Base-by-base conservation (phyloP, 2,797 vertebrate genomes). In the Gephyroberyx darwinii region DNA sequence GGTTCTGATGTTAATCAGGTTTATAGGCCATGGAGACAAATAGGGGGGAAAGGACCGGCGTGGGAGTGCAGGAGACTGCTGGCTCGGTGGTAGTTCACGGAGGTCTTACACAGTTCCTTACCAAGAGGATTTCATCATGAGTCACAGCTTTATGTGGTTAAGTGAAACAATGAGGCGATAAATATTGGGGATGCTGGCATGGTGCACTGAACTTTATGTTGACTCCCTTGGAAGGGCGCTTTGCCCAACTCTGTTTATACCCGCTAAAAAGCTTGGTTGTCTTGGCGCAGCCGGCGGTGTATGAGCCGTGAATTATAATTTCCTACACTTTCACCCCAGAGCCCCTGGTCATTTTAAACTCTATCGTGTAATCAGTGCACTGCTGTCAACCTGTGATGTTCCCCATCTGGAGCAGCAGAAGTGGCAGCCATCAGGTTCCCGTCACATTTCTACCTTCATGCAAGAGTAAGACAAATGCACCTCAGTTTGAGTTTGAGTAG, bases 1-100 rank as follows among this genome's bases (percentile, higher is more conserved):
- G 73, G 58, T 69, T 84, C 69, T 84, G 82, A 88, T 87, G 78
- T 51, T 87, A 80, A 84, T 89, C 84, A 76, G 68, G 74, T 87
- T 84, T 82, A 77, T 71, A 63, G 76, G 64, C 69, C 48, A 35
- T 41, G 30, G 30, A 77, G 65, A 65, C 64, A 70, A 47, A 57
- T 12, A 50, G 60, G 22, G 39, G 51, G 54, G 66, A 43, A 61
- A 53, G 26, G 17, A 53, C 9, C 53, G 22, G 53, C 51, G 60
- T 52, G 71, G 51, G 63, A 41, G 65, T 58, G 17, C 48, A 71
- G 39, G 47, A 73, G 58, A 60, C 43, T 39, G 43, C 59, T 56
- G 43, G 69, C 43, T 43, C 62, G 75, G 56, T 31, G 59, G 22
- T 65, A 19, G 63, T 62, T 75, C 60, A 66, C 48, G 74, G 70